Percentiles rank a stretch among this genome's conserved stretches.
These are phyloP conservation scores for Pitta sordida DNA, from an alignment of 2,113 vertebrate species.

Conservation along the genomic window DNA sequence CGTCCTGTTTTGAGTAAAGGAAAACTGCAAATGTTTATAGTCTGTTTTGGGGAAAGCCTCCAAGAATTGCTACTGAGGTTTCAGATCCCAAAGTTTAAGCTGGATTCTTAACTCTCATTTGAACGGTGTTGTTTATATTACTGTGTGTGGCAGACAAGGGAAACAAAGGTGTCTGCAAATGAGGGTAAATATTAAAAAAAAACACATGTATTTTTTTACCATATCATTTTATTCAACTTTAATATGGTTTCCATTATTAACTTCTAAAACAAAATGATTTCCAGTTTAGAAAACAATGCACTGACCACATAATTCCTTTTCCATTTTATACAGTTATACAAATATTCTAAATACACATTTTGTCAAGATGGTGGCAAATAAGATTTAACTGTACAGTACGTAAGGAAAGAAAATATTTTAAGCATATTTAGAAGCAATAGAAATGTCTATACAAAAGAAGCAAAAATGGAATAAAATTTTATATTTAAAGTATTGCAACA, in stretches of 20 bases:
- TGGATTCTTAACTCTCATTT: neutral
- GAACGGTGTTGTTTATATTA: neutral
- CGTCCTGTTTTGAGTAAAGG: neutral
- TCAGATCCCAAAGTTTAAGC: neutral
- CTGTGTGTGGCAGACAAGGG: neutral
- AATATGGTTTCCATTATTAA: slow-evolving; percentile 83
- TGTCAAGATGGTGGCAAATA: slow-evolving; percentile 80
- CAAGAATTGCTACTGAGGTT: neutral
- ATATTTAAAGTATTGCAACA: slow-evolving; percentile 97
- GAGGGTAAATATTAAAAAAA: neutral
- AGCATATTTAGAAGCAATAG: slow-evolving; percentile 87
- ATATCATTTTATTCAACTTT: slow-evolving; percentile 81
- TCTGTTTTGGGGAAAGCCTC: neutral
- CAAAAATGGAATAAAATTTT: slow-evolving; percentile 87
- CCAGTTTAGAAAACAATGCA: slow-evolving; percentile 91
- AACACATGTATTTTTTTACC: neutral
- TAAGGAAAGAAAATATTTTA: slow-evolving; percentile 81
- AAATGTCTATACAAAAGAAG: slow-evolving; percentile 89
- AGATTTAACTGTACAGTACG: slow-evolving; percentile 80
- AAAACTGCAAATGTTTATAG: neutral
- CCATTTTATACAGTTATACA: slow-evolving; percentile 92
- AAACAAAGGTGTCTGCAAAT: neutral
- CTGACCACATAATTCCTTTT: slow-evolving; percentile 84
- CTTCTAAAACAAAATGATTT: slow-evolving; percentile 85
- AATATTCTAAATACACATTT: slow-evolving; percentile 87